These are phyloP conservation scores for Stylophora pistillata DNA, from an alignment of 64 coral and sea anemone genomes.

Conservation along the genomic window DNA sequence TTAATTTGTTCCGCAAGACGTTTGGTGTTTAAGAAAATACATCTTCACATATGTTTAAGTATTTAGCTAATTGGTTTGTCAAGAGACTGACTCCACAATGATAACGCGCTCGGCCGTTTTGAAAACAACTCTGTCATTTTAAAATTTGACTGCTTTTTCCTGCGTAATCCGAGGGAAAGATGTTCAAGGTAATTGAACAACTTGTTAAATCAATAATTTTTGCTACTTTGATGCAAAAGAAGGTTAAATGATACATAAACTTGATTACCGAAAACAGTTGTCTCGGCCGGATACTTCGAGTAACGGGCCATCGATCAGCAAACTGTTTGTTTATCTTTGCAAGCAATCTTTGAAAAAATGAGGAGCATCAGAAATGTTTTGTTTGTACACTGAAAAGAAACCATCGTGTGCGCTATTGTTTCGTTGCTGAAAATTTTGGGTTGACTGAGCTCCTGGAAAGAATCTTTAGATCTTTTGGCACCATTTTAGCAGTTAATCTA, in stretches of 20 bases:
- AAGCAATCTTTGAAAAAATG: conserved; percentile 12
- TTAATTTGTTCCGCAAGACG: no score
- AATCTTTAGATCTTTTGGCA: background rate
- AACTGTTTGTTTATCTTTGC: background rate
- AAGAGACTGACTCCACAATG: no score
- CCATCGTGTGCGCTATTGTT: background rate
- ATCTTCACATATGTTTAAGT: no score
- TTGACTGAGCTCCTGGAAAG: background rate
- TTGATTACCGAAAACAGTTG: background rate
- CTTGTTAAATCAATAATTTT: no score
- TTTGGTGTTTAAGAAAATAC: no score
- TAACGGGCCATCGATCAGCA: background rate
- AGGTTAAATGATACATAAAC: background rate
- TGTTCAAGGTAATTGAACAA: no score
- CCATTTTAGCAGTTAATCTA: conserved; percentile 9
- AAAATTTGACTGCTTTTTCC: no score
- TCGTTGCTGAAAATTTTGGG: background rate
- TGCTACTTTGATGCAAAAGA: background rate
- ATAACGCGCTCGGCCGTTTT: no score
- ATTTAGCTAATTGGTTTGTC: no score
- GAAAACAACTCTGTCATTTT: no score
- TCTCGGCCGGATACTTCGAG: background rate
- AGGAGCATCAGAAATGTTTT: background rate
- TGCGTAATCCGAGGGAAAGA: no score
- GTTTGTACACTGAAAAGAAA: background rate